Conservation (phyloP, 2,888 invertebrate species). For the Physocephala rufipes region DNA sequence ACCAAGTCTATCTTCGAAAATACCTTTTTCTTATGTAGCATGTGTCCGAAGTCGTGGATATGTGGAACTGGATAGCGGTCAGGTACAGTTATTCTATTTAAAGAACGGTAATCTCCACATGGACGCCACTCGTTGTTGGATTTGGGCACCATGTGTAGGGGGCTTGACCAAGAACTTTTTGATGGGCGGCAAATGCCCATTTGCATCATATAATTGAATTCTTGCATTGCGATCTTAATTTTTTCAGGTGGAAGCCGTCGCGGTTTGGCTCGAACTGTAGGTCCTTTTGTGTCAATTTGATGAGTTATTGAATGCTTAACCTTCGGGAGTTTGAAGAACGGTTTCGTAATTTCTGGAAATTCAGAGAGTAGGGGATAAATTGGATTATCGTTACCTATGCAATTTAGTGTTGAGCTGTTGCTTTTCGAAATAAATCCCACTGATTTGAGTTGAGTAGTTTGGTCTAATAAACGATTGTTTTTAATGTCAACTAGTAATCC, state of each 20-base stretch:
- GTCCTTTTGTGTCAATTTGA: neutral
- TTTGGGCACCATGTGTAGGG: slow-evolving; percentile 21
- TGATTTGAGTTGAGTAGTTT: neutral
- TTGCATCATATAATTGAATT: slow-evolving; percentile 4
- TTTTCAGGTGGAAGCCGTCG: no score
- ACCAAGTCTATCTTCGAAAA: slow-evolving; percentile 51
- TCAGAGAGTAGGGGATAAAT: slow-evolving; percentile 8
- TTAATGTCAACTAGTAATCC: slow-evolving; percentile 18
- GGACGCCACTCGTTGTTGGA: slow-evolving; percentile 15
- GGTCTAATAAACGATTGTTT: neutral
- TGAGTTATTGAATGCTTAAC: neutral
- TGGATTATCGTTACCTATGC: slow-evolving; percentile 7
- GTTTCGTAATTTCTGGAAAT: slow-evolving; percentile 7
- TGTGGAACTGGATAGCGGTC: slow-evolving; percentile 14
- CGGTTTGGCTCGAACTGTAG: neutral
- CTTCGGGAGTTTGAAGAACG: neutral
- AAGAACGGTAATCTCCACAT: slow-evolving; percentile 18
- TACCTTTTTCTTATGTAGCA: slow-evolving; percentile 46
- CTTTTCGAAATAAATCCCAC: neutral
- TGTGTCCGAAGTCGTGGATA: slow-evolving; percentile 36
- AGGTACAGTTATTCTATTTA: neutral
- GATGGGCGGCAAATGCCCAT: slow-evolving; percentile 15
- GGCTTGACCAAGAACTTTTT: slow-evolving; percentile 2
- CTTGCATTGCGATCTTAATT: neutral
- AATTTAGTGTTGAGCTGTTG: slow-evolving; percentile 1